Base-by-base conservation (phyloP, 2,113 vertebrate species). In the Sinocyclocheilus anshuiensis region DNA sequence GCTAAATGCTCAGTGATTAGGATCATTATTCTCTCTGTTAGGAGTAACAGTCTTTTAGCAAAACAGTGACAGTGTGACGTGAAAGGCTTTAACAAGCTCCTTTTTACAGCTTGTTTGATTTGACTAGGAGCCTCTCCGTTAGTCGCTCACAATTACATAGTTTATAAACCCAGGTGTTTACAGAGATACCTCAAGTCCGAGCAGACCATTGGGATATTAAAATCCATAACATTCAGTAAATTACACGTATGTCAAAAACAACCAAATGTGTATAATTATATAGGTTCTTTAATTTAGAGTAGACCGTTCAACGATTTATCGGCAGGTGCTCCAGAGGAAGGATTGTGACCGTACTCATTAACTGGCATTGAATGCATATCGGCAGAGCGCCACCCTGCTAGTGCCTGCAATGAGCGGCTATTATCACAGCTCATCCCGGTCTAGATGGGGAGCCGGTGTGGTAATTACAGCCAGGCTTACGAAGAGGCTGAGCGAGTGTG, bases 391-490 rank as follows among this genome's bases (percentile, higher is more conserved):
- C 78, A 24, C 87, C 83, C 74, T 65, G 53, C n/a, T 29, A 83
- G 83, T 45, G 59, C 36, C 36, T 74, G 71, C 77, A 77, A 88
- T 77, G 55, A 83, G 75, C 88, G 87, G 90, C 91, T 90, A 90
- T 91, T 74, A 77, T 88, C 85, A 55, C 76, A 20, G 79, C 83
- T 72, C 69, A 86, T 83, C 84, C 81, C n/a, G 72, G 26, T 36
- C 53, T 36, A 61, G 72, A 83, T 81, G 12, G 85, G 86, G 88
- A 90, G 90, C 86, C 82, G 86, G 80, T 85, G 89, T 87, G 86
- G 91, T 94, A 92, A 95, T 95, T 94, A 94, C 91, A 92, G 89
- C 79, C 87, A 29, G 77, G 80, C 63, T 83, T 88, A 90, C 86
- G 86, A 87, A 88, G 86, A 63, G 86, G 48, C 76, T 83, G 80